Percentiles rank a stretch among this genome's conserved stretches.
Evolutionary conservation across 2,888 invertebrate genomes (phyloP).

Genomic region (Acleris laterana): DNA sequence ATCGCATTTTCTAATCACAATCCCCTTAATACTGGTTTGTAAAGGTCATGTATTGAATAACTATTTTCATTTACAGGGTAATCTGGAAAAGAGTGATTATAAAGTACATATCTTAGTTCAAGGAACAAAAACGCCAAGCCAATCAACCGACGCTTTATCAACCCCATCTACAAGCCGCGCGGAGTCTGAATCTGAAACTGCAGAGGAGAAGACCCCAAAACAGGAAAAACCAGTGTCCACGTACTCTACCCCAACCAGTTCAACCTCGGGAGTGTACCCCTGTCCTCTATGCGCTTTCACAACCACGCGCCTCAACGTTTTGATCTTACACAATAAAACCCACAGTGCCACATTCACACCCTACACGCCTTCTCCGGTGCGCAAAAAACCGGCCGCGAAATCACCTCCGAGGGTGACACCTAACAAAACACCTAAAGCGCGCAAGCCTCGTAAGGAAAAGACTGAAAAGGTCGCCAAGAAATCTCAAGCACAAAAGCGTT

Average conservation of each 20-base stretch:
- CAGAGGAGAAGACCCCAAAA: constrained; percentile 42
- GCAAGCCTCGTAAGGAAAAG: constrained; percentile 55
- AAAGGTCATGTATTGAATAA: background rate
- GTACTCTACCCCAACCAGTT: constrained; percentile 53
- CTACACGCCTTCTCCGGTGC: constrained; percentile 73
- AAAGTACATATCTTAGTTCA: constrained; percentile 87
- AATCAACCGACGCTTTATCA: constrained; percentile 48
- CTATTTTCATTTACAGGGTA: constrained; percentile 61
- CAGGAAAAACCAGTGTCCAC: constrained; percentile 43
- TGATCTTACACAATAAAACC: constrained; percentile 89
- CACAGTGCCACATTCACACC: constrained; percentile 84
- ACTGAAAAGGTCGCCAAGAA: constrained; percentile 59
- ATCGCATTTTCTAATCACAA: too few relatives aligned
- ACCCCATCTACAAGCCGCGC: constrained; percentile 61
- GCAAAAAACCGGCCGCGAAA: constrained; percentile 61
- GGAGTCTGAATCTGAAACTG: constrained; percentile 48
- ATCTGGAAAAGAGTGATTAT: constrained; percentile 79
- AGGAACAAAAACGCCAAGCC: constrained; percentile 64
- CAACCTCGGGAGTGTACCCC: constrained; percentile 76
- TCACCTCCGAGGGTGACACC: constrained; percentile 54
- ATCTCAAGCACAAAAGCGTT: constrained; percentile 68
- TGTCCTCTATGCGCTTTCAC: constrained; percentile 87
- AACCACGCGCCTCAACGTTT: constrained; percentile 88
- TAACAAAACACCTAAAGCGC: constrained; percentile 61
- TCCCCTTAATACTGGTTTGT: too few relatives aligned